Conservation (phyloP, 2,888 invertebrate species). For the Drosophila nr. medialis region DNA sequence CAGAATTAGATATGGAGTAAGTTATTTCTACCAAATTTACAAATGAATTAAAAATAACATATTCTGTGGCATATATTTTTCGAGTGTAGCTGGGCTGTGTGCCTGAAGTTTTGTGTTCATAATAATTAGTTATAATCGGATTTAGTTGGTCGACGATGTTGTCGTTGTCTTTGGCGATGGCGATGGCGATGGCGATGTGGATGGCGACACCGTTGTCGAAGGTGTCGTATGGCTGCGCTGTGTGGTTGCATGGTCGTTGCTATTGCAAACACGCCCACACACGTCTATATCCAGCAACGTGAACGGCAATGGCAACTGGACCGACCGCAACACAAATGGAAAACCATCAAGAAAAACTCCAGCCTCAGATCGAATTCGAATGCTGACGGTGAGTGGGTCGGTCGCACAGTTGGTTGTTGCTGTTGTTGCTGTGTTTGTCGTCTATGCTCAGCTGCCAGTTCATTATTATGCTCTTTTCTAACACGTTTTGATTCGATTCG, state of each 20-base stretch:
- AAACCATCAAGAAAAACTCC: conserved; percentile 60
- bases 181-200: conserved; percentile 38
- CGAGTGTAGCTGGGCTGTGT: conserved; percentile 17
- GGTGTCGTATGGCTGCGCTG: conserved; percentile 56
- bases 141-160: conserved; percentile 61
- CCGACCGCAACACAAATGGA: conserved; percentile 52
- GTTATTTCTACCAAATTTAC: no score
- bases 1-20: no score
- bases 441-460: conserved; percentile 42
- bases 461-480: conserved; percentile 72
- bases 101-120: conserved; percentile 62
- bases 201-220: conserved; percentile 35
- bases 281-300: conserved; percentile 23
- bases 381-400: conserved; percentile 29
- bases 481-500: conserved; percentile 69
- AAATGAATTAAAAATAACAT: not conserved
- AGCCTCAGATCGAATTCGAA: conserved; percentile 23
- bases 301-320: conserved; percentile 47
- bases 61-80: not conserved
- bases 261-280: conserved; percentile 50
- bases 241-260: conserved; percentile 37
- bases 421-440: conserved; percentile 13
- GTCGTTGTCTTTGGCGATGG: conserved; percentile 32
- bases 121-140: conserved; percentile 83
- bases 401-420: conserved; percentile 12